Evolutionary conservation across 2,113 vertebrate species (phyloP), one percentile per base, ranked within the genome.

Genomic region (Solea senegalensis): DNA sequence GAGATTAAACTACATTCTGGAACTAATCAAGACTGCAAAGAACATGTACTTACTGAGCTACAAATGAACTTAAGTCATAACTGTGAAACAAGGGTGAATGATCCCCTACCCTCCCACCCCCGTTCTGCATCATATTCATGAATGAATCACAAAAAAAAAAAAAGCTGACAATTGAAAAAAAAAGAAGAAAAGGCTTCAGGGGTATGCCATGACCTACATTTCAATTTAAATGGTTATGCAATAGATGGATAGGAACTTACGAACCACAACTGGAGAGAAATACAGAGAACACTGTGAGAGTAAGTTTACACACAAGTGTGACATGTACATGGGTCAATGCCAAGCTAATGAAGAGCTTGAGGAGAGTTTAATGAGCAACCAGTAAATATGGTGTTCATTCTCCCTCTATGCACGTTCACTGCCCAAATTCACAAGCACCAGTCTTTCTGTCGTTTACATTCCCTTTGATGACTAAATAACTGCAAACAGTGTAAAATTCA

Each of bases 181-280:
- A 8, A 14, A 15, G 2, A 49, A 44, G 12, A 43, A 3, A 41
- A n/a, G 16, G 44, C 28, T 2, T 46, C 15, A 49, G 49, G 70
- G 60, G 66, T 2, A 49, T 15, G 14, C 55, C 3, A 3, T 84
- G 78, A 85, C 80, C 82, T 78, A 86, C 70, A 87, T 88, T 74
- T 63, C 53, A n/a, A 50, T 70, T 68, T 40, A 46, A 58, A 46
- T 54, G 2, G 14, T 74, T 74, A 76, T 13, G 62, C 21, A 77
- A 85, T 48, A 59, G 59, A 15, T 13, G 26, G 34, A 49, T 27
- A 28, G n/a, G n/a, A 55, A 53, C 12, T 21, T 11, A 9, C 48
- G 52, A 67, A 12, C 50, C 28, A 69, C 58, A 64, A 57, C 69
- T 44, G 39, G 26, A 56, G 14, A 44, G 40, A 48, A 16, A 53